A percentile compares a stretch with the other conserved stretches of the same genome.
Conservation (phyloP, 2,888 invertebrate genomes). For the Rapana venosa region DNA sequence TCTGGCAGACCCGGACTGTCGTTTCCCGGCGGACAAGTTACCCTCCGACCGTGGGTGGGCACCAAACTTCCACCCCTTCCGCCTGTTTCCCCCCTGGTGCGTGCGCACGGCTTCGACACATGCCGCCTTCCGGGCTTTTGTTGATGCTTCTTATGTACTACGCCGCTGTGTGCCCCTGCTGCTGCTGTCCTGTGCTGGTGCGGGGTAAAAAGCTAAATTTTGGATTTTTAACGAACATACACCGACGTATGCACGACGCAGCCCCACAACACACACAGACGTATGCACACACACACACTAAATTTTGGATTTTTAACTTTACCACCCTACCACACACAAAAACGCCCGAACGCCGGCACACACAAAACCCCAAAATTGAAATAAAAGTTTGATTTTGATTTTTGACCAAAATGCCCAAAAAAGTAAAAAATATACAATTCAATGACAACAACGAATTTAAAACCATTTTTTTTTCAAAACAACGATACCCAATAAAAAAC, state of each 20-base stretch:
- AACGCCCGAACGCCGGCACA: not conserved
- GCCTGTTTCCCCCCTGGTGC: constrained; percentile 3
- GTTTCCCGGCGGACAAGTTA: constrained; percentile 37
- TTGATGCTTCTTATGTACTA: not conserved
- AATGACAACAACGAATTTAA: not conserved
- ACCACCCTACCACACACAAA: not conserved
- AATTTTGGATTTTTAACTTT: no score
- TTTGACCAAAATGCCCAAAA: no score
- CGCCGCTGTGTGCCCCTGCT: not conserved
- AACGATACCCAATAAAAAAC: not conserved
- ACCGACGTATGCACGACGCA: not conserved
- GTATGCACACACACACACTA: not conserved
- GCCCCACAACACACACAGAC: not conserved
- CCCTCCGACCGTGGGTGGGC: constrained; percentile 23
- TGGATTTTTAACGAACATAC: not conserved
- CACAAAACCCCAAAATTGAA: not conserved
- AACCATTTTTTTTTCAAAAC: not conserved
- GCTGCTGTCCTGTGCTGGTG: not conserved
- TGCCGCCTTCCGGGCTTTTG: not conserved
- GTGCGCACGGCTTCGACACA: not conserved
- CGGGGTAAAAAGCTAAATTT: not conserved
- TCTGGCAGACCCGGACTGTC: not conserved
- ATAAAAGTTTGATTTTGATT: no score
- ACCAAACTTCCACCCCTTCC: constrained; percentile 13
- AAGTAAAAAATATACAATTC: not conserved